Base-by-base conservation (phyloP, 2,888 invertebrate genomes). In the Polia nebulosa region DNA sequence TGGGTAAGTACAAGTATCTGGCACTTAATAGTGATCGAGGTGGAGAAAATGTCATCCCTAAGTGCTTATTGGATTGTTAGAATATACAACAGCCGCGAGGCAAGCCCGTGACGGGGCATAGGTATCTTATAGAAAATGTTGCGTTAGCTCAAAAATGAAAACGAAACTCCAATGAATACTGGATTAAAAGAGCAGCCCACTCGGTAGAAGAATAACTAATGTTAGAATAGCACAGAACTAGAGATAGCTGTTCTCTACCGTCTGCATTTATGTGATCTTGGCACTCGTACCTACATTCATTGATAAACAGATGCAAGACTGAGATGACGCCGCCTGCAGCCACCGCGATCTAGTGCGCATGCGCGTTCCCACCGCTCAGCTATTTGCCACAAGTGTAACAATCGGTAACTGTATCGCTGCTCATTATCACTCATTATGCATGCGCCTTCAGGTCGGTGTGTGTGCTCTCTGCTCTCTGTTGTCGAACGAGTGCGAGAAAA, bases 401-500 rank as follows among this genome's bases (percentile, higher is more conserved):
- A 73, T 45, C 22, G 62, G 20, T 65, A 65, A 76, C 72, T 63
- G 71, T 69, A 78, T 76, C 72, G 78, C 17, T 57, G 53, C 62
- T 79, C 56, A 79, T 80, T 80, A 80, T 60, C 82, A 49, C 76
- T 78, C 73, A 77, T 79, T 77, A 79, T 34, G 27, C 68, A 76
- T 74, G 68, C 56, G 3, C 17, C 25, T 22, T 15, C 11, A 25
- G 68, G 13, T 13, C 11, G 44, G 53, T 49, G 68, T 15, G 59
- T 66, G 34, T 51, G 61, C 72, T 73, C 36, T 51, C n/a, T n/a
- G n/a, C n/a, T n/a, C n/a, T n/a, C n/a, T n/a, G n/a, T n/a, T n/a
- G n/a, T n/a, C 45, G 39, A 29, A 34, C 13, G 8, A 17, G 52
- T 53, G 73, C 52, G 72, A 77, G 77, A 77, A 56, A 36, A 45